Evolutionary conservation across 2,888 invertebrate species (phyloP).

Genomic region (Plebejus argus): DNA sequence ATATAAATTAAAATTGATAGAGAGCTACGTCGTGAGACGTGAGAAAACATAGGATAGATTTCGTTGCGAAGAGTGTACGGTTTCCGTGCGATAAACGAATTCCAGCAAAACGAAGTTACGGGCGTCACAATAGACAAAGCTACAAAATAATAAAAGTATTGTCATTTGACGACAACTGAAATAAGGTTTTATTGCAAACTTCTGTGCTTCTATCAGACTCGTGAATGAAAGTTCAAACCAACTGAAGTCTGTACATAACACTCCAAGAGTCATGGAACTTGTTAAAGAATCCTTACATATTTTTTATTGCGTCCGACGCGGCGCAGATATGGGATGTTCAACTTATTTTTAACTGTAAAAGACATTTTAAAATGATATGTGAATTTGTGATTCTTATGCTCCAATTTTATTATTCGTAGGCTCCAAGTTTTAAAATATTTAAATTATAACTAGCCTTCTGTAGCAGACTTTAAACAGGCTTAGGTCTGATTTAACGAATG

Average conservation of each 20-base stretch:
- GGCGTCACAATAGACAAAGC: too few relatives aligned
- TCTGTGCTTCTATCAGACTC: background rate
- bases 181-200: background rate
- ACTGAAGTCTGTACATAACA: background rate
- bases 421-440: background rate
- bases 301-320: slow-evolving; percentile 7
- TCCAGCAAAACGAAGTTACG: too few relatives aligned
- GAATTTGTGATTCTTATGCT: background rate
- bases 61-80: too few relatives aligned
- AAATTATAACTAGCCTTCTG: background rate
- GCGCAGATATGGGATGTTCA: background rate
- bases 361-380: background rate
- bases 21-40: too few relatives aligned
- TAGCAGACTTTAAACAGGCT: background rate
- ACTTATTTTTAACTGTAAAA: background rate
- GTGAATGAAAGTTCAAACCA: background rate
- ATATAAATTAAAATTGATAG: too few relatives aligned
- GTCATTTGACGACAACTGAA: background rate
- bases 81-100: too few relatives aligned
- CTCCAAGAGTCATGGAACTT: background rate
- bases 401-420: background rate
- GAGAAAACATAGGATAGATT: too few relatives aligned
- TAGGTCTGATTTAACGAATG: background rate
- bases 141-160: too few relatives aligned
- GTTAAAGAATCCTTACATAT: slow-evolving; percentile 15